These are phyloP conservation scores for Ochropacha duplaris DNA, from an alignment of 2,888 invertebrate species.

Conservation along the genomic window DNA sequence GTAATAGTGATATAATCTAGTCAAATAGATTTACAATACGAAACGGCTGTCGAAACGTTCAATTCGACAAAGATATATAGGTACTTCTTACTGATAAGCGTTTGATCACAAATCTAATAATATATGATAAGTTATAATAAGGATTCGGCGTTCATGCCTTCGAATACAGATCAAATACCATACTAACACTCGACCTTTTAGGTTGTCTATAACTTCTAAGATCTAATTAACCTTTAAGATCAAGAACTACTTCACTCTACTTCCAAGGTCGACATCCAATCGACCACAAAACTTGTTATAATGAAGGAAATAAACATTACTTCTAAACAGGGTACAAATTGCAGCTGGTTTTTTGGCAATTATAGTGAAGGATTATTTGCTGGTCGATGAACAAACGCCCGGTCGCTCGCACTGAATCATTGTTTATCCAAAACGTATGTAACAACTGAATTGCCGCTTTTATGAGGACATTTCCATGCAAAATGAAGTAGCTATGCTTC, in stretches of 20 bases:
- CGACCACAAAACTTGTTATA: not conserved
- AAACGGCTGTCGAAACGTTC: too few relatives aligned
- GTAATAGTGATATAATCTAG: too few relatives aligned
- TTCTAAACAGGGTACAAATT: slow-evolving; percentile 37
- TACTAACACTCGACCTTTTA: not conserved
- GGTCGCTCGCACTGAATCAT: slow-evolving; percentile 27
- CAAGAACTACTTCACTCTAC: not conserved
- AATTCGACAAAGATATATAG: too few relatives aligned
- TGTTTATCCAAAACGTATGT: slow-evolving; percentile 15
- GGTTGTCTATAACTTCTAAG: not conserved
- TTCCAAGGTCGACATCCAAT: not conserved
- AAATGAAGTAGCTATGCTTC: too few relatives aligned
- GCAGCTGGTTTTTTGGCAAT: slow-evolving; percentile 56
- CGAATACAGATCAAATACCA: not conserved
- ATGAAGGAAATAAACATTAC: not conserved
- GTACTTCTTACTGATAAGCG: too few relatives aligned
- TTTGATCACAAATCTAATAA: too few relatives aligned
- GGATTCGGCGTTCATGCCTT: too few relatives aligned
- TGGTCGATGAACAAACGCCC: slow-evolving; percentile 35
- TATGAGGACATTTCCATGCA: too few relatives aligned
- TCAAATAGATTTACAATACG: too few relatives aligned
- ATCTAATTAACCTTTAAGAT: not conserved
- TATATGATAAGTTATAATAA: not conserved
- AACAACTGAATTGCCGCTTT: not conserved
- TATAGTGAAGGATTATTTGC: slow-evolving; percentile 51